phyloP scores from a whole-genome alignment of 2,797 vertebrate genomes.

The Enoplosus armatus region DNA sequence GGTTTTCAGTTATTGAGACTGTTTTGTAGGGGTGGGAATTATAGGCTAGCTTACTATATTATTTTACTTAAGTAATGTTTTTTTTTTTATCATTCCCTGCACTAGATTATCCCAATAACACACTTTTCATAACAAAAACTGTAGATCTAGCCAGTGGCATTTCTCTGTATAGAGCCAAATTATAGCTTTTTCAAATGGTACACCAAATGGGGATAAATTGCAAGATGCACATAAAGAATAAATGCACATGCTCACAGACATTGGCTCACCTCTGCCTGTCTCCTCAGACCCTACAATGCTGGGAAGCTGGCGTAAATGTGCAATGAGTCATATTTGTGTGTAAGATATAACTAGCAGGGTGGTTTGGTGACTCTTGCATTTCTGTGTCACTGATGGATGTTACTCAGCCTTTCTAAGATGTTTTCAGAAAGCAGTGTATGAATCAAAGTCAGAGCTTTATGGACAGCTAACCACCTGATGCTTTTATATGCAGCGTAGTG shows the following conservation, averaged over 20 bases:
- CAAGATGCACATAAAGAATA: not conserved
- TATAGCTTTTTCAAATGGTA: constrained; percentile 7
- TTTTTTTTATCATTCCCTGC: not conserved
- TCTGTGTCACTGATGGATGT: constrained; percentile 35
- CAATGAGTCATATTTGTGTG: constrained; percentile 18
- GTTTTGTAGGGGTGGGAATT: not conserved
- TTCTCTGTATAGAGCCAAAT: not conserved
- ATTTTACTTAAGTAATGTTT: no score
- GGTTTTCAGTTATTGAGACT: not conserved
- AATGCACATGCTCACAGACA: not conserved
- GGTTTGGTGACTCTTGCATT: constrained; percentile 21
- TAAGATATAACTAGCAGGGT: constrained; percentile 16
- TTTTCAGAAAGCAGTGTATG: constrained; percentile 17
- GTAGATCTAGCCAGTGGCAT: not conserved
- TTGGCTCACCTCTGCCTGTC: not conserved
- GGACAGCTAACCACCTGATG: no score
- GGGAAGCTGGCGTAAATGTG: constrained; percentile 11
- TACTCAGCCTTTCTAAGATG: constrained; percentile 3
- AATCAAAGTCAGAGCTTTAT: no score
- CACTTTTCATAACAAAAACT: not conserved
- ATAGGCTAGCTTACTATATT: not conserved
- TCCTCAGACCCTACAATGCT: not conserved
- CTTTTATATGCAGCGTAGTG: no score
- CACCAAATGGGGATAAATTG: not conserved
- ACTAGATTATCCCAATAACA: not conserved